Base-by-base conservation (phyloP, 2,888 invertebrate species). In the Ectropis crepuscularia region DNA sequence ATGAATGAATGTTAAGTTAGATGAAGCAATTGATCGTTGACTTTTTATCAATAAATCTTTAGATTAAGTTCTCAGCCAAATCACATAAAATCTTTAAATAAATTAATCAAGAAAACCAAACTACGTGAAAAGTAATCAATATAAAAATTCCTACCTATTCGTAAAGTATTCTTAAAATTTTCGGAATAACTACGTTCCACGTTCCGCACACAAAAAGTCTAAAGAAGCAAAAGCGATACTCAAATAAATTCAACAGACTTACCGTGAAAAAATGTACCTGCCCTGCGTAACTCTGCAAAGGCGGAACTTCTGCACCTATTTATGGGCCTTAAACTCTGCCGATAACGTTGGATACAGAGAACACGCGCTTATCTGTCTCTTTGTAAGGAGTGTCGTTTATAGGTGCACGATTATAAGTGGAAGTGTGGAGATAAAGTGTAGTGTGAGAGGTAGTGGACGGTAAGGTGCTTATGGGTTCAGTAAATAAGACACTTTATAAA, bases 251-350 rank as follows among this genome's bases (percentile, higher is more conserved):
- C 16, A 9, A 46, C 10, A 54, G 39, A 53, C 45, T 46, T 59
- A 11, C 58, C 46, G 50, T 39, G 49, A 55, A 60, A 57, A 51
- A 57, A 64, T 57, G 38, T 55, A 46, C 59, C 50, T 6, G 11
- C 38, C n/a, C 11, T 6, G 41, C 57, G 45, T 60, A 57, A 53
- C 39, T 59, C 63, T 48, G 53, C 43, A 12, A 49, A 65, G 53
- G 75, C 74, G 79, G 74, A 80, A 78, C 74, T 82, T 82, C 78
- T 78, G 81, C 75, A 81, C 81, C 81, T 86, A 82, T 87, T 86
- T 86, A 84, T 83, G 82, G 78, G 76, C 77, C 80, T 83, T 82
- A 82, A 81, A 85, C 77, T 81, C 74, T 74, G 77, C 78, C 79
- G 80, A 82, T 81, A 83, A 75, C 79, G 74, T 68, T 77, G 70